Evolutionary conservation across 1,140 invertebrate genomes (phyloP).

Genomic region (Macrobrachium rosenbergii): DNA sequence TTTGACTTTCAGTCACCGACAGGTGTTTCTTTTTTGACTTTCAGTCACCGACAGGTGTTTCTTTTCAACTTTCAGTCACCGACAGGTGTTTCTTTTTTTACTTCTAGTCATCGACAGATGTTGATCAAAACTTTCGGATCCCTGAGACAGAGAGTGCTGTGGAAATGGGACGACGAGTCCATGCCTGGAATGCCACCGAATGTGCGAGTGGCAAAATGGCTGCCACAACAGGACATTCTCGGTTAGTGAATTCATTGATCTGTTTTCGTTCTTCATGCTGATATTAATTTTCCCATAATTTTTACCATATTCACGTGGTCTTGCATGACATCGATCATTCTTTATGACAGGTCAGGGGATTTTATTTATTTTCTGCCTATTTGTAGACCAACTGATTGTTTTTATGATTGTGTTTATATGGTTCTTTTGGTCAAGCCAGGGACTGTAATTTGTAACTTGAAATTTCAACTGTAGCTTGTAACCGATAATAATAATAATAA

Average conservation of each 20-base stretch:
- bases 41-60: neutral
- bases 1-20: too few relatives aligned
- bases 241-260: conserved; percentile 30
- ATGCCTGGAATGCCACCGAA: conserved; percentile 61
- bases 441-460: too few relatives aligned
- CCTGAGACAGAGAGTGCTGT: conserved; percentile 60
- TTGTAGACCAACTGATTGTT: too few relatives aligned
- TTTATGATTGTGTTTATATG: too few relatives aligned
- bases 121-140: conserved; percentile 56
- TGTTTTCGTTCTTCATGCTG: neutral
- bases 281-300: too few relatives aligned
- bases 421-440: too few relatives aligned
- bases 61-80: neutral
- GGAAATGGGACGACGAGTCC: conserved; percentile 66
- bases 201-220: conserved; percentile 65
- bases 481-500: too few relatives aligned
- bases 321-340: neutral
- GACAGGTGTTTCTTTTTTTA: too few relatives aligned
- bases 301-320: neutral
- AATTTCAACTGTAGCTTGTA: too few relatives aligned
- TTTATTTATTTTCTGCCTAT: too few relatives aligned
- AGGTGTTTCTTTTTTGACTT: too few relatives aligned
- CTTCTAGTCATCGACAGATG: conserved; percentile 34
- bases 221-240: conserved; percentile 66
- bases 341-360: neutral